A percentile compares a stretch with the other conserved stretches of the same genome.
Conservation (phyloP, 2,113 vertebrate genomes). For the Leiothrix lutea region DNA sequence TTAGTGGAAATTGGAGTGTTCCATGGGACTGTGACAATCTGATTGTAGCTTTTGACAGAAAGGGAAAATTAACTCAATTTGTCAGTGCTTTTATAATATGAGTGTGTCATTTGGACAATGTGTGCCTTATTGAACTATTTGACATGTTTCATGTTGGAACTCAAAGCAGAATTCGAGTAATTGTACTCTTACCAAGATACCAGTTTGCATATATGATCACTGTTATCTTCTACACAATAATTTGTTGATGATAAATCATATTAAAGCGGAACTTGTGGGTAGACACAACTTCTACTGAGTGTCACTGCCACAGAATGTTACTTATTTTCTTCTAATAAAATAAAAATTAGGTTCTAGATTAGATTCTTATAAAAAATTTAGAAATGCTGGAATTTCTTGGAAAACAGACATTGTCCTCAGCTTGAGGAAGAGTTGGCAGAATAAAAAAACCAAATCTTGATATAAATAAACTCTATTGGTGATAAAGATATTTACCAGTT, state of each 20-base stretch:
- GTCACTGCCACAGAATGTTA: neutral
- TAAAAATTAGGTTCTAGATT: neutral
- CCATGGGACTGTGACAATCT: conserved; percentile 27
- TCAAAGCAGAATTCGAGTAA: neutral
- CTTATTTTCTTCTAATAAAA: neutral
- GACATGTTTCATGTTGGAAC: neutral
- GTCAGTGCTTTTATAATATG: neutral
- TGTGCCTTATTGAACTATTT: neutral
- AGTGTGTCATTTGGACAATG: neutral
- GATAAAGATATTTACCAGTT: neutral
- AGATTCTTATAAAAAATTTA: neutral
- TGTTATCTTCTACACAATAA: neutral
- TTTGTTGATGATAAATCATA: neutral
- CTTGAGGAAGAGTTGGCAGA: neutral
- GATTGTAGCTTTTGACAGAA: conserved; percentile 2
- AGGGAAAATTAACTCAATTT: conserved; percentile 25
- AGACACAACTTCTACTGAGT: neutral
- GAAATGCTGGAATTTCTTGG: neutral
- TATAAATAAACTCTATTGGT: neutral
- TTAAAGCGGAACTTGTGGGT: neutral
- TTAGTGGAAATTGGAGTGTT: conserved; percentile 36
- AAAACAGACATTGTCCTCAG: neutral
- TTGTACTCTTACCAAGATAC: neutral
- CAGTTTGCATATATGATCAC: neutral
- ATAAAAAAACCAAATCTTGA: neutral